Percentiles rank a stretch among this genome's conserved stretches.
Conservation (phyloP, 2,113 vertebrate species). For the Tenrec ecaudatus region DNA sequence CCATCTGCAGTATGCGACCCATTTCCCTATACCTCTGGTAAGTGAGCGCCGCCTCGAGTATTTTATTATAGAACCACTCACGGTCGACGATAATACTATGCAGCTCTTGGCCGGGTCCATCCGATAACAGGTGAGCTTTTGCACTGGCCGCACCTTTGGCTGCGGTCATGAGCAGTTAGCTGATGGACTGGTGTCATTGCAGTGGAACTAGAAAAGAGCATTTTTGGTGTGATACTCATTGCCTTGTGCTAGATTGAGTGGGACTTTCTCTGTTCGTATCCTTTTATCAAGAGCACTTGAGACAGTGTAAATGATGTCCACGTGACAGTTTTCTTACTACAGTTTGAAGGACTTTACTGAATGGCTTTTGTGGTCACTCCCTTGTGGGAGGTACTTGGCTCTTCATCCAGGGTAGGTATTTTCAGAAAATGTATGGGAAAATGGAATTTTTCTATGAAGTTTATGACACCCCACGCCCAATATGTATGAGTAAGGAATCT, state of each 20-base stretch:
- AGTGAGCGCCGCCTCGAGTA: constrained; percentile 50
- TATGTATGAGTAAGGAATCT: constrained; percentile 39
- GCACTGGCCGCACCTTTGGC: background rate
- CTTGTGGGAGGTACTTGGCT: background rate
- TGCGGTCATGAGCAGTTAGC: background rate
- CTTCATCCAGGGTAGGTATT: too few species aligned
- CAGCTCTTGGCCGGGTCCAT: rapidly evolving
- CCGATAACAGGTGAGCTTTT: background rate
- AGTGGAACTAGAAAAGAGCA: background rate
- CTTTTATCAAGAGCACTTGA: background rate
- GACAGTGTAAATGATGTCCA: background rate
- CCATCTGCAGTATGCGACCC: constrained; percentile 87
- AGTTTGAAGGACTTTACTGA: background rate
- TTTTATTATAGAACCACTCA: background rate
- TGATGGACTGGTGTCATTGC: background rate
- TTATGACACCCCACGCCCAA: too few species aligned
- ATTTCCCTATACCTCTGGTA: constrained; percentile 88
- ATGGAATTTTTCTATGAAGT: too few species aligned
- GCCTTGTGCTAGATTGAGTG: background rate
- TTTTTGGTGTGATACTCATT: background rate
- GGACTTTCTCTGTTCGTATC: background rate
- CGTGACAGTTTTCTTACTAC: constrained; percentile 3
- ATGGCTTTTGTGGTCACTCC: background rate
- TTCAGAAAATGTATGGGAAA: too few species aligned
- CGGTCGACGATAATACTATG: too few species aligned